phyloP scores from a whole-genome alignment of 2,113 vertebrate species.

The Sinocyclocheilus anshuiensis region DNA sequence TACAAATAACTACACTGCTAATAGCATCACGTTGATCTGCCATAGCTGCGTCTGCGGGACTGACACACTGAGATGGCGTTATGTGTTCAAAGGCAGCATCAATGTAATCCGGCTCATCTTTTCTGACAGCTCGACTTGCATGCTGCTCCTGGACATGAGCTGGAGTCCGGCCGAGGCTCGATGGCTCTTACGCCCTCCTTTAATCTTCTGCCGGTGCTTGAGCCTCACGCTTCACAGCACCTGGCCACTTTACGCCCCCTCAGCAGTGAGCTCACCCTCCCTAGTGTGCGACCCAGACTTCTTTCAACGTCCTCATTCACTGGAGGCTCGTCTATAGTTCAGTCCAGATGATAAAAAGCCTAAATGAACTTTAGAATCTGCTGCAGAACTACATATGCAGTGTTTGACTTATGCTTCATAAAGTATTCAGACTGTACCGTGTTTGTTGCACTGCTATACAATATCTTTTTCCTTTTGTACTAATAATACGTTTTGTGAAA shows the following conservation, averaged over 20 bases:
- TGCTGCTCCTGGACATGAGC: constrained; percentile 53
- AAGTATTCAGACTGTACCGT: no score
- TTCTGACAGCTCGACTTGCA: constrained; percentile 52
- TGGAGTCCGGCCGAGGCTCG: constrained; percentile 65
- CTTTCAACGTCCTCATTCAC: background rate
- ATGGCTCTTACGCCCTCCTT: constrained; percentile 66
- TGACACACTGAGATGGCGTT: background rate
- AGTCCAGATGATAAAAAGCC: background rate
- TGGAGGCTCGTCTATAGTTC: background rate
- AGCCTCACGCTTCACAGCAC: constrained; percentile 69
- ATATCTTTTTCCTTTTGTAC: background rate
- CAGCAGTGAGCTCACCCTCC: background rate
- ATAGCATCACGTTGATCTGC: background rate
- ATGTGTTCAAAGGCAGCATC: constrained; percentile 37
- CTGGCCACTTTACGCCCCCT: constrained; percentile 62
- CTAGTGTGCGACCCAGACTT: background rate
- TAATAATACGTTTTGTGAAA: background rate
- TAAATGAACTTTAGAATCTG: background rate
- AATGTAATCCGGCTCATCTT: constrained; percentile 56
- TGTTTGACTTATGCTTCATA: background rate
- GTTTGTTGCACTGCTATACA: background rate
- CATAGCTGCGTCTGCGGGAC: background rate
- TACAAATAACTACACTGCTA: no score
- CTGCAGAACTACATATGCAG: background rate
- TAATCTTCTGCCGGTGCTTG: constrained; percentile 72